Percentiles rank a stretch among this genome's conserved stretches.
These are phyloP conservation scores for Cardinalis cardinalis DNA, from an alignment of 2,113 vertebrate species.

Conservation along the genomic window DNA sequence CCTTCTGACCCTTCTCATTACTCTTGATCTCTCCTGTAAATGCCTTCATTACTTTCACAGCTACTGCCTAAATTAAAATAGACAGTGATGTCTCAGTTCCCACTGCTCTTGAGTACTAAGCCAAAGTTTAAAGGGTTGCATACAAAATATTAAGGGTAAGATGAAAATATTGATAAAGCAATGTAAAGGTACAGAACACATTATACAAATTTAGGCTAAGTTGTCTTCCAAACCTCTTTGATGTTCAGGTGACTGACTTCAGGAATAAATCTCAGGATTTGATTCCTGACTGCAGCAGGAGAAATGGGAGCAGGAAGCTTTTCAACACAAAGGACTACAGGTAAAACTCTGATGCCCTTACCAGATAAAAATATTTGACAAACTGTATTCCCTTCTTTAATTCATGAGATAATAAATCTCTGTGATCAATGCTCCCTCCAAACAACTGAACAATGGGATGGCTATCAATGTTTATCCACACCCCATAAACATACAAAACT, in stretches of 20 bases:
- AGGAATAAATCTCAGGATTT: neutral
- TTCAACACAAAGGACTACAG: neutral
- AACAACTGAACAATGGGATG: conserved; percentile 24
- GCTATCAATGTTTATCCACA: conserved; percentile 27
- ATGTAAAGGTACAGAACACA: neutral
- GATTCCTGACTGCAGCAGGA: neutral
- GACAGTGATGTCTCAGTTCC: neutral
- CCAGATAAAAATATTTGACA: neutral
- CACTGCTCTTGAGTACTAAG: neutral
- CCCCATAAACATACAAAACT: neutral
- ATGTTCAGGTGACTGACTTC: neutral
- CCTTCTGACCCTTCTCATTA: neutral
- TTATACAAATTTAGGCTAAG: neutral
- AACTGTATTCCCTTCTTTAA: neutral
- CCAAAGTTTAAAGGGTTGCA: neutral
- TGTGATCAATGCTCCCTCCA: neutral
- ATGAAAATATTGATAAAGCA: neutral
- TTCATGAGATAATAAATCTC: conserved; percentile 16
- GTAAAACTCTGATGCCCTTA: neutral
- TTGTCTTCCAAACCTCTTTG: neutral
- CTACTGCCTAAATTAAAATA: neutral
- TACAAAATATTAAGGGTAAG: neutral
- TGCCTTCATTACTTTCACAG: neutral
- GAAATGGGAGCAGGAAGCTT: neutral
- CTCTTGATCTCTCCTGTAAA: neutral